Conservation (phyloP, 1,140 invertebrate genomes). For the Halictus rubicundus region DNA sequence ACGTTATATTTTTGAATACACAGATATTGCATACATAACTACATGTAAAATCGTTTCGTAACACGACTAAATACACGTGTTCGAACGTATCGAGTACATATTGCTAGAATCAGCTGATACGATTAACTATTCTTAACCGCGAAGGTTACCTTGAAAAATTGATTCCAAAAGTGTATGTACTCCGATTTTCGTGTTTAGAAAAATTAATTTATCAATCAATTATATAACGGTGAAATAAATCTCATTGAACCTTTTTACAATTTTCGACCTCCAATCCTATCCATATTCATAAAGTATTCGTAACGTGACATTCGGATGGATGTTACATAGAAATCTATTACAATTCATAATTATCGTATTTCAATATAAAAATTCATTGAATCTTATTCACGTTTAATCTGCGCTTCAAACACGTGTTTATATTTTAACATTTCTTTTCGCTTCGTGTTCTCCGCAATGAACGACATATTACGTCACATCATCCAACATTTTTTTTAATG, state of each 20-base stretch:
- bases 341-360: not conserved
- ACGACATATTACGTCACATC: conserved; percentile 19
- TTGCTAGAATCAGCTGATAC: conserved; percentile 28
- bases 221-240: not conserved
- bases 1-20: not conserved
- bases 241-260: too few species aligned
- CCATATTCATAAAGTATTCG: not conserved
- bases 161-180: not conserved
- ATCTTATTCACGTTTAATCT: not conserved
- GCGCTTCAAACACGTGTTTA: not conserved
- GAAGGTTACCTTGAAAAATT: conserved; percentile 32
- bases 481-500: conserved; percentile 14
- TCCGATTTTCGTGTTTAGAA: not conserved
- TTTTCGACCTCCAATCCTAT: too few species aligned
- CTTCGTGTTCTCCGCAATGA: not conserved
- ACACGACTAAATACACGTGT: not conserved
- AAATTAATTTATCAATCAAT: not conserved
- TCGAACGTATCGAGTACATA: not conserved
- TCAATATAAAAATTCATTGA: not conserved
- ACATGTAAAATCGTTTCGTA: not conserved
- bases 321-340: too few species aligned
- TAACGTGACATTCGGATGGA: too few species aligned
- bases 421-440: not conserved
- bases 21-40: too few species aligned
- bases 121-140: conserved; percentile 6